A percentile compares a stretch with the other conserved stretches of the same genome.
phyloP scores from a whole-genome alignment of 2,113 vertebrate species.

The Enhydra lutris region DNA sequence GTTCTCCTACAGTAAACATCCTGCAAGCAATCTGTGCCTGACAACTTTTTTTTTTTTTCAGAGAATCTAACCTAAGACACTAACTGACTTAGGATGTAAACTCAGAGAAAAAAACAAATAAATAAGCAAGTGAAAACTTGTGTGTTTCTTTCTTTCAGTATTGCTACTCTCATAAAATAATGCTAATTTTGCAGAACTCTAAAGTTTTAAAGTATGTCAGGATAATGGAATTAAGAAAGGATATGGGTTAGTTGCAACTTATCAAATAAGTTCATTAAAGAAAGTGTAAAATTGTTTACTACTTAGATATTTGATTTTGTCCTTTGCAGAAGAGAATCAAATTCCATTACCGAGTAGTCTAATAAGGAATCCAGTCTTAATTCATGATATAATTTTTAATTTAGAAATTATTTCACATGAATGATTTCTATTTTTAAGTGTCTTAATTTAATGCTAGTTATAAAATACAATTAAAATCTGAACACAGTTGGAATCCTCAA shows the following conservation, averaged over 20 bases:
- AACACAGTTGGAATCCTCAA: neutral
- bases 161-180: neutral
- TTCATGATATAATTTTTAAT: neutral
- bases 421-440: neutral
- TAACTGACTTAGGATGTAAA: neutral
- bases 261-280: neutral
- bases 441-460: slow-evolving; percentile 23
- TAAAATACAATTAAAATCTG: neutral
- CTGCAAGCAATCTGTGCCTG: neutral
- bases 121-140: neutral
- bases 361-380: neutral
- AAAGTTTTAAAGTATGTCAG: neutral
- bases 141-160: neutral
- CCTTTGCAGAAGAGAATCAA: neutral
- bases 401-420: neutral
- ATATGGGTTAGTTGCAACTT: neutral
- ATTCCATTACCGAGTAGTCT: neutral
- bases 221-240: neutral
- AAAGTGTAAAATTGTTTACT: neutral
- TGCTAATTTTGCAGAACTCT: neutral
- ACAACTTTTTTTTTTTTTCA: neutral
- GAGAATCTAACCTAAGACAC: neutral
- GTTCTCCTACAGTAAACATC: neutral
- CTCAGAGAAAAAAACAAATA: neutral
- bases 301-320: neutral